Evolutionary conservation across 2,888 invertebrate genomes (phyloP).

Genomic region (Hylaea fasciaria): DNA sequence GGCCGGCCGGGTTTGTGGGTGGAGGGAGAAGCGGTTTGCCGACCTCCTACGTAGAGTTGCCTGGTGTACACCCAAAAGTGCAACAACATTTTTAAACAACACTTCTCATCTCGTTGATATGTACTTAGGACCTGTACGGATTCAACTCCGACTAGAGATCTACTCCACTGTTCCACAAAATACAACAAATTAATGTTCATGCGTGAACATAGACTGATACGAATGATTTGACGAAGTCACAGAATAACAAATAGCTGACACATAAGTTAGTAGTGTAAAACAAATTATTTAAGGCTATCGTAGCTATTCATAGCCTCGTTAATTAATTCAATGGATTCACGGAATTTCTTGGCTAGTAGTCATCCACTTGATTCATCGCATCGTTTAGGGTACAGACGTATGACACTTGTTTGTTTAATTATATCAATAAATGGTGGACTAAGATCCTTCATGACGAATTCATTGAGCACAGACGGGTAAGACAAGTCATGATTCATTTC

Average conservation of each 20-base stretch:
- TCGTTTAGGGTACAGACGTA: slow-evolving; percentile 19
- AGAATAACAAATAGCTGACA: too few relatives aligned
- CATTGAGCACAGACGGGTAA: slow-evolving; percentile 1
- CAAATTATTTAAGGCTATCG: slow-evolving; percentile 17
- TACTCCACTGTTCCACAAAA: too few relatives aligned
- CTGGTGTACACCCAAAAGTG: slow-evolving; percentile 22
- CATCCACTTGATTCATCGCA: slow-evolving; percentile 27
- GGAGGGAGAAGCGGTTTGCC: slow-evolving; percentile 57
- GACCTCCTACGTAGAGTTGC: slow-evolving; percentile 53
- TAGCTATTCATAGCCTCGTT: slow-evolving; percentile 10
- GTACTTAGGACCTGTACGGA: too few relatives aligned
- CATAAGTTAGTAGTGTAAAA: not conserved
- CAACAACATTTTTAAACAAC: not conserved
- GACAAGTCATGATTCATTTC: not conserved
- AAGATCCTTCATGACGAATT: slow-evolving; percentile 14
- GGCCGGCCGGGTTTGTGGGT: slow-evolving; percentile 26
- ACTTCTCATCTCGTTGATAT: not conserved
- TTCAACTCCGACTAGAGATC: too few relatives aligned
- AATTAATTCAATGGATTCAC: slow-evolving; percentile 29
- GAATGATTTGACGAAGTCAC: too few relatives aligned
- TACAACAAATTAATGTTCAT: too few relatives aligned
- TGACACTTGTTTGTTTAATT: slow-evolving; percentile 18
- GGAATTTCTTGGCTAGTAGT: slow-evolving; percentile 28
- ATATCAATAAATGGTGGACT: slow-evolving; percentile 13
- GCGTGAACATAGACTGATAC: not conserved